Evolutionary conservation across 2,797 vertebrate species (phyloP).

Genomic region (Acrossocheilus fasciatus): DNA sequence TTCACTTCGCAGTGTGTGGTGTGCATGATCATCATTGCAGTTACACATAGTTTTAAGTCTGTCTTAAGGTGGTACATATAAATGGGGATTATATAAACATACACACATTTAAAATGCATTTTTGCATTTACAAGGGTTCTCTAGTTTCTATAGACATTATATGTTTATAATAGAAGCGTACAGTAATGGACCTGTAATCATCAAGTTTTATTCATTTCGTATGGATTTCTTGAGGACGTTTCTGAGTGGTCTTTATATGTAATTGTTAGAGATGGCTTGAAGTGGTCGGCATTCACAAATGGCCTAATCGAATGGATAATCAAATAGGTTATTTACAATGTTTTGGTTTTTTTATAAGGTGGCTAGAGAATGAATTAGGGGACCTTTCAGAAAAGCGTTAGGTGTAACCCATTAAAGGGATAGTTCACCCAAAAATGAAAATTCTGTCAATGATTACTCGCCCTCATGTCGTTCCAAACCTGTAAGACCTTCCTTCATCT

Average conservation of each 20-base stretch:
- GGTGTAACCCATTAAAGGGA: too few species aligned
- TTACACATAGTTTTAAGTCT: neutral
- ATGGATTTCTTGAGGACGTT: neutral
- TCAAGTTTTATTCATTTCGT: neutral
- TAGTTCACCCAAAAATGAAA: too few species aligned
- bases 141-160: neutral
- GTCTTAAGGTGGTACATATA: neutral
- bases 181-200: neutral
- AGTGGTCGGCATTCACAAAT: too few species aligned
- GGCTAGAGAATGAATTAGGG: neutral
- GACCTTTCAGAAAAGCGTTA: neutral
- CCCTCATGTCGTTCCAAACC: too few species aligned
- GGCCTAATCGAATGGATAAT: neutral
- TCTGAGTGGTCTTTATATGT: neutral
- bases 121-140: neutral
- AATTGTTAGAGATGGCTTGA: neutral
- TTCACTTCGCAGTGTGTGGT: neutral
- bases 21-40: neutral
- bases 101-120: neutral
- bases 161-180: constrained; percentile 8
- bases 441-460: neutral
- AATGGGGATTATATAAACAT: neutral
- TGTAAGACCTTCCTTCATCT: too few species aligned
- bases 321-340: neutral
- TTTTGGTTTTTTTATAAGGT: too few species aligned